These are phyloP conservation scores for Sminthurides aquaticus DNA, from an alignment of 2,888 invertebrate species.

Conservation along the genomic window DNA sequence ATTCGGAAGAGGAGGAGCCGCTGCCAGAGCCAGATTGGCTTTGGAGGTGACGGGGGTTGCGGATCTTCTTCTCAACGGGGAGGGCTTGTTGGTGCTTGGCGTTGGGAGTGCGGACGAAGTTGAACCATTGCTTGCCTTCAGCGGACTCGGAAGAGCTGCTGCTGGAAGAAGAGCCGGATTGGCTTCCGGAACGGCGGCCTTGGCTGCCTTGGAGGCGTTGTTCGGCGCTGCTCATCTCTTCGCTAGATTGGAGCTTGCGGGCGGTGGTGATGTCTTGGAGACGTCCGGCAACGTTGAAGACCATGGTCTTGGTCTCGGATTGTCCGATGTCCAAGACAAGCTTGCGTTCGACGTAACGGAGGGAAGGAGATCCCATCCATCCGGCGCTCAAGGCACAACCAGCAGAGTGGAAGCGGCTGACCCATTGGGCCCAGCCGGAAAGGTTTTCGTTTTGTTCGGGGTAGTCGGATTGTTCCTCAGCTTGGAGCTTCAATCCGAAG, in stretches of 20 bases:
- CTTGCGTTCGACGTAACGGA: conserved; percentile 34
- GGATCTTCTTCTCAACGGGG: conserved; percentile 1
- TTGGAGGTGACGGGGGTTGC: neutral
- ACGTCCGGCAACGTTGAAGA: conserved; percentile 31
- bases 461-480: conserved; percentile 33
- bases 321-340: conserved; percentile 35
- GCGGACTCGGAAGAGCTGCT: conserved; percentile 19
- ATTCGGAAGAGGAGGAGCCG: conserved; percentile 29
- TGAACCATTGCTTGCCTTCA: conserved; percentile 3
- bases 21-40: neutral
- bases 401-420: conserved; percentile 29
- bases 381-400: conserved; percentile 30
- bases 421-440: conserved; percentile 33
- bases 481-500: conserved; percentile 29
- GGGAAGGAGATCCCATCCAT: conserved; percentile 30
- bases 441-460: conserved; percentile 30
- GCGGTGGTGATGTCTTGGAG: conserved; percentile 5
- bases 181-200: neutral
- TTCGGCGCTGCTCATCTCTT: conserved; percentile 4
- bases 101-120: conserved; percentile 8
- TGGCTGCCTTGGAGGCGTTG: conserved; percentile 2
- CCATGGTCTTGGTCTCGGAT: conserved; percentile 38
- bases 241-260: conserved; percentile 3
- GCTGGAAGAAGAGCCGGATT: neutral
- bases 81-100: conserved; percentile 1